A percentile compares a stretch with the other conserved stretches of the same genome.
Evolutionary conservation across 1,140 invertebrate genomes (phyloP).

Genomic region (Stegodyphus dumicola): DNA sequence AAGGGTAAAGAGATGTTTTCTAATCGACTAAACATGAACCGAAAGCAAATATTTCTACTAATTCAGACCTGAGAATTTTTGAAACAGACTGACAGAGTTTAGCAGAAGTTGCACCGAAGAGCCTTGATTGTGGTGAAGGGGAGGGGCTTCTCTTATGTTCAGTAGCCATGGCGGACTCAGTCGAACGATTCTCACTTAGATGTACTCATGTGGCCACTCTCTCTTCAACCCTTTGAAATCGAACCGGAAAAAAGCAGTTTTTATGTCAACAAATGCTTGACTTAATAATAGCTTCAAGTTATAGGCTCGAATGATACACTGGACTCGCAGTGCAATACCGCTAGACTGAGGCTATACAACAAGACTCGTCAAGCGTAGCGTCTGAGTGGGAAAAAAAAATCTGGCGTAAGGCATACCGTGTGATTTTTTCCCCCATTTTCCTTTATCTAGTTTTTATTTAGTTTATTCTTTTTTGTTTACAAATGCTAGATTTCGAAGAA

Average conservation of each 20-base stretch:
- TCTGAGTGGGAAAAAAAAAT: too few relatives aligned
- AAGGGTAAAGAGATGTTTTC: too few relatives aligned
- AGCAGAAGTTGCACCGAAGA: too few relatives aligned
- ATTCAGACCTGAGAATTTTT: too few relatives aligned
- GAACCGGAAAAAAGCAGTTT: conserved; percentile 1
- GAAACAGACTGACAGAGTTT: too few relatives aligned
- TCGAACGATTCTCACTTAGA: background rate
- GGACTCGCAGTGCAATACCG: background rate
- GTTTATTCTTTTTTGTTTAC: background rate
- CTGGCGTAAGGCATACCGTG: too few relatives aligned
- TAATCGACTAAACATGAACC: too few relatives aligned
- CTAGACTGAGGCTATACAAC: background rate
- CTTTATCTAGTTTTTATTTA: background rate
- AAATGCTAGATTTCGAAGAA: too few relatives aligned
- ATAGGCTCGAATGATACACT: background rate
- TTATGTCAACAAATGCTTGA: background rate
- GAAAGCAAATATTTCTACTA: too few relatives aligned
- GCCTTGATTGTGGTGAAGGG: too few relatives aligned
- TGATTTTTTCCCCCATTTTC: too few relatives aligned
- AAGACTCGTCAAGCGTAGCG: background rate
- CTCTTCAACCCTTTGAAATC: conserved; percentile 12
- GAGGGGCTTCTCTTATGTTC: background rate
- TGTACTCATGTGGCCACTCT: background rate
- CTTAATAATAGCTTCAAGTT: conserved; percentile 4
- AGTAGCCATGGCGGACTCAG: background rate